phyloP scores from a whole-genome alignment of 2,113 vertebrate species.

The Pterocles orientalis region DNA sequence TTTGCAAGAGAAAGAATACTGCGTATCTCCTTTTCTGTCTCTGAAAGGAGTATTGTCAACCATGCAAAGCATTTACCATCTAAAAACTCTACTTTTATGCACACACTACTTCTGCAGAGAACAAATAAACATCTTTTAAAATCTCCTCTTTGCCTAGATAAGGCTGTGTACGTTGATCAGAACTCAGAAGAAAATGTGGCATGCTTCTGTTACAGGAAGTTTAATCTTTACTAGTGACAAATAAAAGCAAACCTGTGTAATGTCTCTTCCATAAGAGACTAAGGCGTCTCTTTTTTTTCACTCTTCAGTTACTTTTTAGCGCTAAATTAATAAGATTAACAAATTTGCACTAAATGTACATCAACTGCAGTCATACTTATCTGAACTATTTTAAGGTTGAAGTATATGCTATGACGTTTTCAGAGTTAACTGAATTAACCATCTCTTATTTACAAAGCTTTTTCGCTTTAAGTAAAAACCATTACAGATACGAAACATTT shows the following conservation, averaged over 20 bases:
- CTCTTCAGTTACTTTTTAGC: neutral
- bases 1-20: constrained; percentile 2
- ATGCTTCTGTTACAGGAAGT: constrained; percentile 45
- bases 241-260: constrained; percentile 4
- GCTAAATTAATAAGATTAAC: constrained; percentile 5
- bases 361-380: neutral
- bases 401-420: constrained; percentile 1
- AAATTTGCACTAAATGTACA: neutral
- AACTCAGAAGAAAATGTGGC: neutral
- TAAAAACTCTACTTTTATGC: neutral
- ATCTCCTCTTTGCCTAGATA: neutral
- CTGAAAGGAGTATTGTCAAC: neutral
- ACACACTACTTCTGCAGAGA: neutral
- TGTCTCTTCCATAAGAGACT: neutral
- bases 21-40: neutral
- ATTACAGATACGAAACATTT: neutral
- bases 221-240: constrained; percentile 45
- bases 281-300: neutral
- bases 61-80: neutral
- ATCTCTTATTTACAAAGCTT: neutral
- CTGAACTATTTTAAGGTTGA: constrained; percentile 25
- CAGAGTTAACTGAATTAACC: constrained; percentile 11
- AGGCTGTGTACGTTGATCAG: neutral
- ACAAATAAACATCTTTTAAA: neutral
- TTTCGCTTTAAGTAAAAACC: neutral